Evolutionary conservation across 2,797 vertebrate genomes (phyloP).

Genomic region (Rhincodon typus): DNA sequence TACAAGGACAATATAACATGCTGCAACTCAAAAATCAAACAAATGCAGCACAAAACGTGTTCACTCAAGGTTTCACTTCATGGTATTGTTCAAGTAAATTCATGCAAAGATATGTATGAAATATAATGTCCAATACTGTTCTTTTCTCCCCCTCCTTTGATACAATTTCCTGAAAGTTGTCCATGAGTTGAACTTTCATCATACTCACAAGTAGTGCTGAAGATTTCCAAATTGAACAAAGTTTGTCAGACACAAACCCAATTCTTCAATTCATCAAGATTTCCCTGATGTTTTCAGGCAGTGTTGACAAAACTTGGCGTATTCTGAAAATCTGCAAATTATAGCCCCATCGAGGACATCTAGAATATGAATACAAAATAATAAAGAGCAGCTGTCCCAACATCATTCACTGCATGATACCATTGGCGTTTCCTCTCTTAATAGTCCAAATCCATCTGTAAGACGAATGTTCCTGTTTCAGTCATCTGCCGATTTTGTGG

Average conservation of each 20-base stretch:
- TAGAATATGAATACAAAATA: neutral
- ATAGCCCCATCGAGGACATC: too few species aligned
- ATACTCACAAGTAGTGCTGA: neutral
- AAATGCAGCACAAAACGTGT: neutral
- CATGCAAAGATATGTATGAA: neutral
- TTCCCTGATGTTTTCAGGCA: neutral
- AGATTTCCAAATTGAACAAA: neutral
- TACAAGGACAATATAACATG: neutral
- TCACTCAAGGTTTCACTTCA: neutral
- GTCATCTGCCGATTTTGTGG: neutral
- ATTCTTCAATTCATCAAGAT: neutral
- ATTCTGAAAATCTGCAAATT: neutral
- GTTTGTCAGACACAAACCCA: neutral
- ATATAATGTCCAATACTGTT: neutral
- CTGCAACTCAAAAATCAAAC: neutral
- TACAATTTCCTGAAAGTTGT: neutral
- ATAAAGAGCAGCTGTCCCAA: neutral
- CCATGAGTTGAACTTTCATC: neutral
- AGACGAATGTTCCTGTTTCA: neutral
- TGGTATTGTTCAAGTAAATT: neutral
- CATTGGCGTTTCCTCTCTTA: neutral
- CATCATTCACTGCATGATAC: neutral
- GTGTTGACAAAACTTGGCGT: neutral
- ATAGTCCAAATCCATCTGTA: neutral
- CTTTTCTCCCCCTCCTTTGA: neutral